Conservation (phyloP, 2,113 vertebrate species). For the Alethe castanea region DNA sequence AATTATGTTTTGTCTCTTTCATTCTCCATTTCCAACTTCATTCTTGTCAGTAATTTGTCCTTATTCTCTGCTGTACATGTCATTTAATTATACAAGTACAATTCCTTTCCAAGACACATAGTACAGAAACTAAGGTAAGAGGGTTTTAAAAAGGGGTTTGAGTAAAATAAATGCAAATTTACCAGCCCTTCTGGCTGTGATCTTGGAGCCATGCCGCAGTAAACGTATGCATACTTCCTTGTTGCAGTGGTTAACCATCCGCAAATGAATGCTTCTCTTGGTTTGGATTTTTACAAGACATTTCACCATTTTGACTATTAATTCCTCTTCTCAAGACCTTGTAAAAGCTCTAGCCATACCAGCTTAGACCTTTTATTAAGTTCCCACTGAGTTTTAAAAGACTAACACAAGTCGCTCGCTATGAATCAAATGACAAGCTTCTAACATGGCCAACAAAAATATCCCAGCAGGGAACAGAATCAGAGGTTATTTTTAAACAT, state of each 20-base stretch:
- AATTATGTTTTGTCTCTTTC: neutral
- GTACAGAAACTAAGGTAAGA: neutral
- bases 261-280: conserved; percentile 84
- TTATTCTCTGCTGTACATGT: neutral
- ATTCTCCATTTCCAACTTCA: neutral
- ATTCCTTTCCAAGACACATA: neutral
- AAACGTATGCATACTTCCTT: conserved; percentile 88
- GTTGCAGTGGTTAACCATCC: conserved; percentile 90
- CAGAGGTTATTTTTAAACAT: conserved; percentile 86
- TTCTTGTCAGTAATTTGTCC: neutral
- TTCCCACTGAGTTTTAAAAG: conserved; percentile 59
- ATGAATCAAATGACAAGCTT: conserved; percentile 86
- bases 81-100: neutral
- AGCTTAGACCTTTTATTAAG: conserved; percentile 65
- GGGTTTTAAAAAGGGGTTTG: neutral
- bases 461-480: conserved; percentile 79
- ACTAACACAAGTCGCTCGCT: conserved; percentile 49
- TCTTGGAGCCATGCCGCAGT: conserved; percentile 82
- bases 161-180: conserved; percentile 51
- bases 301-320: conserved; percentile 78
- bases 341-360: conserved; percentile 18
- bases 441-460: conserved; percentile 82
- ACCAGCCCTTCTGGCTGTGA: conserved; percentile 79
- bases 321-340: conserved; percentile 1
- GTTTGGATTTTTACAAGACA: conserved; percentile 95